Evolutionary conservation across 1,140 invertebrate species (phyloP).

Genomic region (Anastrepha ludens): DNA sequence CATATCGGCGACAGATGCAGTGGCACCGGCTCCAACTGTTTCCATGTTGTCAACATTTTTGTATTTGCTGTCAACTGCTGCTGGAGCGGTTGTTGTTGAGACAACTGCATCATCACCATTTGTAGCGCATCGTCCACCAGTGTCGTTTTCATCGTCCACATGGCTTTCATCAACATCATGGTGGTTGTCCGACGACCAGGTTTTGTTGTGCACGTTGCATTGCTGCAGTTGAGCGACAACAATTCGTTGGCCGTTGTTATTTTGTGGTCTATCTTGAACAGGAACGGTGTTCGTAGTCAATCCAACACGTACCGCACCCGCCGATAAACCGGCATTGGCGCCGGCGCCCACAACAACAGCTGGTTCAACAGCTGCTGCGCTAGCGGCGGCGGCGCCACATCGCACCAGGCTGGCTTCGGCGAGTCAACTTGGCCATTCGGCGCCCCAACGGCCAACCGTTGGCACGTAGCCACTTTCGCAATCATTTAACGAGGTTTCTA

Average conservation of each 20-base stretch:
- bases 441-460: conserved; percentile 88
- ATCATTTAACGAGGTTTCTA: conserved; percentile 70
- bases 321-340: conserved; percentile 58
- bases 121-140: not conserved
- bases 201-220: conserved; percentile 55
- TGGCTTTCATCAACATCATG: conserved; percentile 63
- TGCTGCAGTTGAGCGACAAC: conserved; percentile 36
- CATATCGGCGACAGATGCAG: conserved; percentile 60
- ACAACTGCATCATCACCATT: conserved; percentile 15
- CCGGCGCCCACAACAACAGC: conserved; percentile 56
- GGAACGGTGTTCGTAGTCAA: conserved; percentile 67
- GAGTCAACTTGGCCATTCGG: conserved; percentile 96
- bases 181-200: conserved; percentile 61
- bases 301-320: conserved; percentile 63
- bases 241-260: conserved; percentile 55
- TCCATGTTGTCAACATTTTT: conserved; percentile 40
- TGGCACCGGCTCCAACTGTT: not conserved
- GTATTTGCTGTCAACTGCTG: not conserved
- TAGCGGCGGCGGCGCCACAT: conserved; percentile 61
- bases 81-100: not conserved
- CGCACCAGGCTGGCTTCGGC: conserved; percentile 78
- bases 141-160: conserved; percentile 51
- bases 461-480: conserved; percentile 80
- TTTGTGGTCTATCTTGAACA: conserved; percentile 64
- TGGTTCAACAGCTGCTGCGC: conserved; percentile 56